Evolutionary conservation across 30 jellyfish, hydroid and myxozoan genomes (phyloP), one percentile per base, ranked within the genome.

Genomic region (Pelagia noctiluca): DNA sequence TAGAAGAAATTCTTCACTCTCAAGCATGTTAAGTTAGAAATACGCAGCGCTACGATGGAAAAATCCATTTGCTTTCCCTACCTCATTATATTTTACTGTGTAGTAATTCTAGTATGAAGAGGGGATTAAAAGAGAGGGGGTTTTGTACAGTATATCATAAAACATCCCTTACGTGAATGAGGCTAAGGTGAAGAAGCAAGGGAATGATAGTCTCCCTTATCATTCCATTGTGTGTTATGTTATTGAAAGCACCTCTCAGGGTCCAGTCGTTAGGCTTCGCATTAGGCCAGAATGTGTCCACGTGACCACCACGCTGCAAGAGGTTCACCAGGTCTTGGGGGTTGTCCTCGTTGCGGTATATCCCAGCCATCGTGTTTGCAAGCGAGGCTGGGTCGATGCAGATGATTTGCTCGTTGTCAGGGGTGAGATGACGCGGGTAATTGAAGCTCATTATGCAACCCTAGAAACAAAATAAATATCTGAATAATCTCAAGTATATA

Each of bases 241-340:
- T 78, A 34, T 69, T 84, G 71, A 94, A 94, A 3, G 99, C 95
- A 8, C 93, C 93, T 50, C 99, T 90, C 90, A 94, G 82, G 60
- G 99, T 94, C 99, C 99, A 94, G 31, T 94, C 99, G 35, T 94
- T 79, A 16, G 99, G 99, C 87, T 94, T 94, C 30, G 90, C 88
- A 32, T 48, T 77, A 4, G 96, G 96, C 99, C 99, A 94, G 22
- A 94, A 60, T 7, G 93, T 61, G 65, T 87, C 95, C 52, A 94
- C 88, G 71, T 88, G 96, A 29, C 96, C 98, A 18, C 92, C 95
- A 19, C 96, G 88, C 52, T 79, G 92, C 50, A 94, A 46, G 18
- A 66, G 81, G 50, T 88, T 84, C 30, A 94, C 96, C 76, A 94
- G 66, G 57, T 94, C 97, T 73, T 94, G 99, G 26, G 96, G 96